Evolutionary conservation across 2,113 vertebrate species (phyloP).

Genomic region (Tupaia tana): DNA sequence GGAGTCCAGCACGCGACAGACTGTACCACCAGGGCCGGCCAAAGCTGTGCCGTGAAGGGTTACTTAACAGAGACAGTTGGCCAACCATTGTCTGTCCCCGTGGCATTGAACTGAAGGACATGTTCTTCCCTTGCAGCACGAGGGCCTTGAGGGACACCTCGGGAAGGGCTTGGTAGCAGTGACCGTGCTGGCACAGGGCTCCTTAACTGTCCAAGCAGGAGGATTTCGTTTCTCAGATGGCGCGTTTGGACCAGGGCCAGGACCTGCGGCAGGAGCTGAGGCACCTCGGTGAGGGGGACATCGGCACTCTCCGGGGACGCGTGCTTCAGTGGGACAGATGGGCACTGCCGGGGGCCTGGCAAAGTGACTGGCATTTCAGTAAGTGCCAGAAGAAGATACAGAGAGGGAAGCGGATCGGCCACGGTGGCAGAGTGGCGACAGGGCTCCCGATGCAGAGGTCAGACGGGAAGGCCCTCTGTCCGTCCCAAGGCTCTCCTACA

Average conservation of each 20-base stretch:
- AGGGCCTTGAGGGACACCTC: not conserved
- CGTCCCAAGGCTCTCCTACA: no score
- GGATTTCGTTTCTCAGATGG: not conserved
- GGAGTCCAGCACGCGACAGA: no score
- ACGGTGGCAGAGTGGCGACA: no score
- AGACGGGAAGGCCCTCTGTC: no score
- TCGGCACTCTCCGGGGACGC: not conserved
- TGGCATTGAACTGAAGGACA: not conserved
- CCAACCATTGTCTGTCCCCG: not conserved
- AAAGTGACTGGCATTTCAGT: not conserved
- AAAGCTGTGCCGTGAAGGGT: not conserved
- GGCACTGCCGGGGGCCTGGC: not conserved
- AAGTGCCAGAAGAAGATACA: not conserved
- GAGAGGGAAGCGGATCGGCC: not conserved
- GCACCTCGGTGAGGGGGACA: not conserved
- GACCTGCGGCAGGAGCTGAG: not conserved
- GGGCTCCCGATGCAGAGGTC: no score
- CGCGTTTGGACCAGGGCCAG: not conserved
- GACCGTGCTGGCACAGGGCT: not conserved
- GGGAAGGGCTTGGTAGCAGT: not conserved
- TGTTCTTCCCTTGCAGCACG: not conserved
- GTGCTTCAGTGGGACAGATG: not conserved
- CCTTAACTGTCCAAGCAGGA: not conserved
- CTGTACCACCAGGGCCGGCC: no score
- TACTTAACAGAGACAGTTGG: not conserved